A percentile compares a stretch with the other conserved stretches of the same genome.
Conservation (phyloP, 37 sponge, comb jelly and placozoan species). For the Sycon ciliatum region DNA sequence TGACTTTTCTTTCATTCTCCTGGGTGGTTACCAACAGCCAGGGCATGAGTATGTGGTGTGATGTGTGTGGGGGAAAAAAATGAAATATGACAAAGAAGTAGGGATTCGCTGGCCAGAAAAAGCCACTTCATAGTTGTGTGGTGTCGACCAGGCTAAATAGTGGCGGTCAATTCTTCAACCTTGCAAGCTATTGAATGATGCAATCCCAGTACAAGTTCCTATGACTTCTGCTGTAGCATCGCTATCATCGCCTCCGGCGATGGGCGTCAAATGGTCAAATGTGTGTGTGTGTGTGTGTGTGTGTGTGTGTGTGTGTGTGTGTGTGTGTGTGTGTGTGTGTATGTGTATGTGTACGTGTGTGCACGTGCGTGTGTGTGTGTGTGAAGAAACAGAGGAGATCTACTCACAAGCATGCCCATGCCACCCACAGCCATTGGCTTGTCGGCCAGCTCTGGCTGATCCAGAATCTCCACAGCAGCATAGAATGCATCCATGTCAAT, state of each 20-base stretch:
- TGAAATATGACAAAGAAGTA: too few species aligned
- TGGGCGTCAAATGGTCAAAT: too few species aligned
- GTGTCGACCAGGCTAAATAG: background rate
- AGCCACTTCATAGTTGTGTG: background rate
- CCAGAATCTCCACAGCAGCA: slow-evolving; percentile 93
- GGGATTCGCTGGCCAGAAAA: too few species aligned
- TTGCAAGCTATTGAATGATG: too few species aligned
- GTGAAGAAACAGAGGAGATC: background rate
- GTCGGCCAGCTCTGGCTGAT: slow-evolving; percentile 60
- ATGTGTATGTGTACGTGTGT: background rate
- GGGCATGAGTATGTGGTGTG: too few species aligned
- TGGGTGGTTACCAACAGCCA: too few species aligned
- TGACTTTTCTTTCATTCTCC: too few species aligned
- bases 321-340: slow-evolving; percentile 10
- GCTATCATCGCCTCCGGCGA: too few species aligned
- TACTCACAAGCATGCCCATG: slow-evolving; percentile 69
- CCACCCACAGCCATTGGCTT: slow-evolving; percentile 91
- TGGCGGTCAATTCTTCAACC: too few species aligned
- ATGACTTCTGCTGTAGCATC: background rate
- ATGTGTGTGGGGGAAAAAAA: too few species aligned
- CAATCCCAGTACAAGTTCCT: too few species aligned
- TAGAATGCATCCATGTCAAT: slow-evolving; percentile 99
- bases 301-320: slow-evolving; percentile 17
- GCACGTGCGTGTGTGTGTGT: too few species aligned
- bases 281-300: slow-evolving; percentile 29